phyloP scores from a whole-genome alignment of 2,888 invertebrate species.

The Diabrotica balteata region DNA sequence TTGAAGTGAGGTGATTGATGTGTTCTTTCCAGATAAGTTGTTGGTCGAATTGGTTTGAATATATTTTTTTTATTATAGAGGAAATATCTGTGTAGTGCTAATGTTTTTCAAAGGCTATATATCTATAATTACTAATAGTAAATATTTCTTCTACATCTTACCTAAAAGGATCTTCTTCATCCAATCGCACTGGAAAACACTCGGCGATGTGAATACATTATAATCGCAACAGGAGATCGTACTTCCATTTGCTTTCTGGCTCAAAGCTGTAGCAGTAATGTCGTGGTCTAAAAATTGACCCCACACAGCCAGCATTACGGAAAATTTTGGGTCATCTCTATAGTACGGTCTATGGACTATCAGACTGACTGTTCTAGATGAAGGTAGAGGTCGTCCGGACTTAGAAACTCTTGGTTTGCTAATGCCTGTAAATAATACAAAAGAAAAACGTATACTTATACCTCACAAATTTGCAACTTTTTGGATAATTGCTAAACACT shows the following conservation, averaged over 20 bases:
- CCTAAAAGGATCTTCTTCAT: constrained; percentile 70
- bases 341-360: constrained; percentile 77
- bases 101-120: no score
- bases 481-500: no score
- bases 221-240: constrained; percentile 74
- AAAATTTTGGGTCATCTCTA: constrained; percentile 76
- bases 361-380: constrained; percentile 77
- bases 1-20: no score
- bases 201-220: constrained; percentile 67
- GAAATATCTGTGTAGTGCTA: no score
- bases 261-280: constrained; percentile 82
- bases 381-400: constrained; percentile 68
- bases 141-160: background rate
- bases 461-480: no score
- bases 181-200: constrained; percentile 79
- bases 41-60: no score
- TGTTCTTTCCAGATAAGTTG: no score
- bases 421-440: constrained; percentile 61
- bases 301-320: constrained; percentile 86
- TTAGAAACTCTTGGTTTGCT: constrained; percentile 69
- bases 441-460: no score
- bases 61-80: no score
- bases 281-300: constrained; percentile 91
- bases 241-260: constrained; percentile 73
- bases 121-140: no score